Base-by-base conservation (phyloP, 2,888 invertebrate species). In the Noctua fimbriata region DNA sequence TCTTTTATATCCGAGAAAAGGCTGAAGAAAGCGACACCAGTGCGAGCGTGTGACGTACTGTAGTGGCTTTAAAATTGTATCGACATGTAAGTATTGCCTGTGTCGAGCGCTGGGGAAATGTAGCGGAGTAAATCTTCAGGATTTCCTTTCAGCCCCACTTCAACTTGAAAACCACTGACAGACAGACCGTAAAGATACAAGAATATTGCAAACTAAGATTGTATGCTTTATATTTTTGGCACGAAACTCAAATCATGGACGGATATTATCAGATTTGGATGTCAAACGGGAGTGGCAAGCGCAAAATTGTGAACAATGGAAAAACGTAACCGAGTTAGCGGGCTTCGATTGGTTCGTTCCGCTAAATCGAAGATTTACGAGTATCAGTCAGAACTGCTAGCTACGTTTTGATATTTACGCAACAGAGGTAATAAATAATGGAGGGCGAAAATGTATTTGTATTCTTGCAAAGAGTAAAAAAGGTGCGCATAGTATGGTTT, bases 181-280 rank as follows among this genome's bases (percentile, higher is more conserved):
- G 83, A 69, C 66, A 67, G 69, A 73, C 28, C 32, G 69, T 41
- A 66, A 65, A 77, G 65, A 83, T 69, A 82, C 77, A 70, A 67
- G 77, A 81, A 87, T 78, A 77, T 80, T 80, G 83, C 79, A 82
- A 75, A 28, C 74, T 65, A 71, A 85, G 79, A 79, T 81, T 86
- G 78, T 83, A 69, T 80, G 76, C 58, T 75, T 80, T 79, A 71
- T 72, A 78, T 76, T 85, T 85, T 88, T 84, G 84, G 82, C 83
- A 86, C 83, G 79, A 73, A 81, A 82, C 83, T 83, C 77, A 86
- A 87, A 88, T 86, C 81, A 82, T 83, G 58, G 75, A 79, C 80
- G 73, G 83, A 83, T 88, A 71, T 89, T 88, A 89, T 89, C 88
- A 84, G 89, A 88, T 89, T 89, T 87, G 76, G 82, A 81, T 80